Base-by-base conservation (phyloP, 2,113 vertebrate genomes). In the Dinomys branickii region DNA sequence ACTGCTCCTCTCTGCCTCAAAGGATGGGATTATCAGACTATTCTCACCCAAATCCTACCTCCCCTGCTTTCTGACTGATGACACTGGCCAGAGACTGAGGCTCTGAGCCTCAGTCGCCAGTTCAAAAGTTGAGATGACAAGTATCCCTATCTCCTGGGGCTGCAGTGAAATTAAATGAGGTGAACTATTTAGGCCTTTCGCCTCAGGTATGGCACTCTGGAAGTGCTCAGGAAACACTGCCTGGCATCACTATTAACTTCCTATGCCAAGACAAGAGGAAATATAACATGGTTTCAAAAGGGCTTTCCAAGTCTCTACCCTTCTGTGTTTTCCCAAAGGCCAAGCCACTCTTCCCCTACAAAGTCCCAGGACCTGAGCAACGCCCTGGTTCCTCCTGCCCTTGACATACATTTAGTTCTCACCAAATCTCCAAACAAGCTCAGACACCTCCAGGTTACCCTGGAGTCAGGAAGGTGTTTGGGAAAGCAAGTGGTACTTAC, bases 401-500 rank as follows among this genome's bases (percentile, higher is more conserved):
- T 63, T 69, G 54, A 61, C 61, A 83, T 71, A 63, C 61, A 10
- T 26, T 75, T 88, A 35, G 28, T 88, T 88, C 78, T 67, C 52
- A 90, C 19, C 78, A 44, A 41, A 38, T 19, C 82, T 58, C 41
- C 71, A 87, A 87, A 65, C 9, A 91, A 86, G 33, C 61, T 75
- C 50, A 54, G 41, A 94, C 50, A 69, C 52, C 50, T 33, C 35
- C 59, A 75, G 69, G n/a, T 75, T 67, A 52, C 71, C 24, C 59
- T 63, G 41, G n/a, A 54, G 58, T 17, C 93, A 94, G 54, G 65
- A 92, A 87, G 22, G 47, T 67, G 35, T 83, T 35, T 93, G 88
- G 56, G 83, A 92, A 96, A 94, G 65, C 77, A 28, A 24, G 30
- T 44, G 41, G 81, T 82, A 50, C 73, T n/a, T 93, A 82, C 78